Evolutionary conservation across 2,797 vertebrate genomes (phyloP).

Genomic region (Pseudotriccus pelzelni): DNA sequence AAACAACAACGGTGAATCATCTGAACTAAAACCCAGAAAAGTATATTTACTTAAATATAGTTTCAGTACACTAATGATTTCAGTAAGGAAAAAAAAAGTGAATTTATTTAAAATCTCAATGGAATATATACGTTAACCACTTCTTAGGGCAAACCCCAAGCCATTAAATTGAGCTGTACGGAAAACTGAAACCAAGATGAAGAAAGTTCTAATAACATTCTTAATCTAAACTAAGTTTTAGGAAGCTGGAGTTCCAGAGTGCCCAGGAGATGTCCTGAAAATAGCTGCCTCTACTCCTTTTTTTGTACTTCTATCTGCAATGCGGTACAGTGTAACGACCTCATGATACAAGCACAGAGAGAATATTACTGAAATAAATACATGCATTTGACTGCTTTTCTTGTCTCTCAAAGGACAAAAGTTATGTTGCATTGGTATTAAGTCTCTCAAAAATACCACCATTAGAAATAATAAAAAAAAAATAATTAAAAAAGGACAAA

Average conservation of each 20-base stretch:
- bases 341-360: not conserved
- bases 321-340: not conserved
- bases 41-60: not conserved
- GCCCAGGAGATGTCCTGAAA: not conserved
- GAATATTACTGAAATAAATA: not conserved
- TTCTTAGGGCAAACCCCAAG: not conserved
- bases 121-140: not conserved
- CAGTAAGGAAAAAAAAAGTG: not conserved
- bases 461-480: not conserved
- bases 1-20: not conserved
- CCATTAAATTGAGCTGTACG: not conserved
- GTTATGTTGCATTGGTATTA: not conserved
- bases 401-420: not conserved
- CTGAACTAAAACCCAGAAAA: not conserved
- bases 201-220: not conserved
- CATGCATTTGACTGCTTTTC: not conserved
- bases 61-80: slow-evolving; percentile 5
- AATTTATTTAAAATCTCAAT: not conserved
- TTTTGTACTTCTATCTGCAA: not conserved
- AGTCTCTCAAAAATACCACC: not conserved
- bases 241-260: not conserved
- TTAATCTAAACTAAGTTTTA: not conserved
- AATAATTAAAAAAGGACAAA: not conserved
- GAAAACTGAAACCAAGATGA: not conserved
- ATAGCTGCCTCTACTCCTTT: not conserved